Evolutionary conservation across 2,113 vertebrate species (phyloP).

Genomic region (Panthera uncia): DNA sequence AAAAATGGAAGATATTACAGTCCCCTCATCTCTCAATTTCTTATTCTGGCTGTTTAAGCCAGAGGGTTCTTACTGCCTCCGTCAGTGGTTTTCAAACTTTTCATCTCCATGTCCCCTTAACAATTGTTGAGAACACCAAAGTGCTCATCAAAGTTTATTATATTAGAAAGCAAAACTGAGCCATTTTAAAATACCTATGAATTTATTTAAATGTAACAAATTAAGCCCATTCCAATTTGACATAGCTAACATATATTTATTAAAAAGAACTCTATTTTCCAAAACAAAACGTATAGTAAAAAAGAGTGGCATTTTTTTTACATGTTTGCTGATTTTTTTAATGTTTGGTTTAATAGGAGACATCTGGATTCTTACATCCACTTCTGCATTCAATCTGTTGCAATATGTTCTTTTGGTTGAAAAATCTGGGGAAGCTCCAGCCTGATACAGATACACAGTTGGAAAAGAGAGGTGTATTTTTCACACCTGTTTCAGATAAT

Average conservation of each 20-base stretch:
- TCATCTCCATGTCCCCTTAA: background rate
- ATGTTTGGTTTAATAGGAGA: constrained; percentile 2
- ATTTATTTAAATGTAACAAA: background rate
- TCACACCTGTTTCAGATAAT: background rate
- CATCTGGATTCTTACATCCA: background rate
- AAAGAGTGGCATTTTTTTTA: background rate
- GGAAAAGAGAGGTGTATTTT: background rate
- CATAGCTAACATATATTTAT: background rate
- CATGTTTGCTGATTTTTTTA: background rate
- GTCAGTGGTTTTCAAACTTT: background rate
- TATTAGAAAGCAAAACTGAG: background rate
- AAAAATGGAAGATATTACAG: background rate
- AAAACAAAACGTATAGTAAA: background rate
- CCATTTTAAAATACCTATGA: background rate
- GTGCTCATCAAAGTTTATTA: background rate
- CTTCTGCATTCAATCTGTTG: background rate
- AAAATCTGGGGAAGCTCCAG: background rate
- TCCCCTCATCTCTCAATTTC: background rate
- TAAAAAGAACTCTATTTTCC: background rate
- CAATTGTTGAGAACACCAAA: background rate
- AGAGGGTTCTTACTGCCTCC: background rate
- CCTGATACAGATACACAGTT: background rate
- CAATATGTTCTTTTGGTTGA: background rate
- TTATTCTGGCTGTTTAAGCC: background rate
- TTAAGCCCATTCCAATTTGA: background rate